Evolutionary conservation across 1,140 invertebrate species (phyloP).

Genomic region (Monochamus saltuarius): DNA sequence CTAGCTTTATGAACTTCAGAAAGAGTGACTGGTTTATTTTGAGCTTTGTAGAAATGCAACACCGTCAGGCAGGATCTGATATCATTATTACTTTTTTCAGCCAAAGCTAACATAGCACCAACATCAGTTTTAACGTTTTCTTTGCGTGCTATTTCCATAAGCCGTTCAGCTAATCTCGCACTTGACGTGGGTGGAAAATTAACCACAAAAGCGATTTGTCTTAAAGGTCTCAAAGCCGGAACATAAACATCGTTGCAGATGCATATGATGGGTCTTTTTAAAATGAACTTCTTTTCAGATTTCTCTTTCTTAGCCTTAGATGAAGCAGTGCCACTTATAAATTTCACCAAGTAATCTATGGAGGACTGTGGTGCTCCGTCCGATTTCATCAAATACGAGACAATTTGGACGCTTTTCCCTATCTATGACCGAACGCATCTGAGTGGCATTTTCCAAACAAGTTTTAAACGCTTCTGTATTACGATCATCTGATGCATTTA

Average conservation of each 20-base stretch:
- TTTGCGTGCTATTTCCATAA: slow-evolving; percentile 66
- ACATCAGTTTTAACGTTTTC: slow-evolving; percentile 74
- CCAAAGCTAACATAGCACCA: slow-evolving; percentile 69
- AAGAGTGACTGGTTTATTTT: slow-evolving; percentile 59
- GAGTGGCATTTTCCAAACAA: slow-evolving; percentile 82
- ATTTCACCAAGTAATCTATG: slow-evolving; percentile 84
- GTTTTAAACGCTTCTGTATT: slow-evolving; percentile 80
- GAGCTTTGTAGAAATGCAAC: slow-evolving; percentile 72
- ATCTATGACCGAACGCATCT: slow-evolving; percentile 87
- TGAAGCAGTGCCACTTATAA: slow-evolving; percentile 65
- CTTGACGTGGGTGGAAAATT: slow-evolving; percentile 69
- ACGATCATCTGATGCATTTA: slow-evolving; percentile 93
- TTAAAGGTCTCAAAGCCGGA: slow-evolving; percentile 73
- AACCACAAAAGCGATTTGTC: slow-evolving; percentile 74
- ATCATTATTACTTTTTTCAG: slow-evolving; percentile 82
- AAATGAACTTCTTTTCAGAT: slow-evolving; percentile 55
- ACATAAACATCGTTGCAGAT: slow-evolving; percentile 96
- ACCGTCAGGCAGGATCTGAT: slow-evolving; percentile 86
- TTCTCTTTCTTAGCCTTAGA: slow-evolving; percentile 60
- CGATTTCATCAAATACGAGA: slow-evolving; percentile 95
- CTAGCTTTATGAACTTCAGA: slow-evolving; percentile 67
- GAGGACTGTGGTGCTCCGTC: slow-evolving; percentile 86
- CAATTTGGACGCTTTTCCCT: slow-evolving; percentile 85
- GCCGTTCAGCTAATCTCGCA: slow-evolving; percentile 63
- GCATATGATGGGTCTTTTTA: slow-evolving; percentile 87